phyloP scores from a whole-genome alignment of 2,888 invertebrate genomes.

The Papilio gigon region DNA sequence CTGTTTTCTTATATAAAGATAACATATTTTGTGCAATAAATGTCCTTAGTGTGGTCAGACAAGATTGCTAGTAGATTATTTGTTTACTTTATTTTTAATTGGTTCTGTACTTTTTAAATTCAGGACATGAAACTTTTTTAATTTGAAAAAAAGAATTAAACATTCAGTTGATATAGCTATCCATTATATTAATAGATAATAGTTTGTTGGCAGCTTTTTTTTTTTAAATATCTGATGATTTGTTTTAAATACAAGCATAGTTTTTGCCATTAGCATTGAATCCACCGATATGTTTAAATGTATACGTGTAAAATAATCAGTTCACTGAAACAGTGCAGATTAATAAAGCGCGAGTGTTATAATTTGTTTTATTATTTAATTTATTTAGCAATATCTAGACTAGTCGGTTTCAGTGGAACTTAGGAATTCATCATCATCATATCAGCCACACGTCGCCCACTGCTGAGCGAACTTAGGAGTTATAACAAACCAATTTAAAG shows the following conservation, averaged over 20 bases:
- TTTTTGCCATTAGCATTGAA: not conserved
- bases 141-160: too few relatives aligned
- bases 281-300: conserved; percentile 13
- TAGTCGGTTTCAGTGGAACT: too few relatives aligned
- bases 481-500: too few relatives aligned
- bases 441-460: too few relatives aligned
- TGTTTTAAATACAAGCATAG: conserved; percentile 8
- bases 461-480: too few relatives aligned
- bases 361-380: conserved; percentile 13
- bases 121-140: too few relatives aligned
- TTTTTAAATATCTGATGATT: not conserved
- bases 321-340: conserved; percentile 19
- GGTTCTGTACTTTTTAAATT: too few relatives aligned
- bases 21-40: not conserved
- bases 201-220: not conserved
- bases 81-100: too few relatives aligned
- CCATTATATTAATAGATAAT: not conserved
- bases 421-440: too few relatives aligned
- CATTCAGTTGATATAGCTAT: not conserved
- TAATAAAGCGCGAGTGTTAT: not conserved
- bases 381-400: too few relatives aligned
- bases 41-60: too few relatives aligned
- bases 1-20: not conserved
- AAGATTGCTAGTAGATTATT: too few relatives aligned
- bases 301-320: not conserved